Conservation (phyloP, 1,140 invertebrate genomes). For the Hydropsyche tenuis region DNA sequence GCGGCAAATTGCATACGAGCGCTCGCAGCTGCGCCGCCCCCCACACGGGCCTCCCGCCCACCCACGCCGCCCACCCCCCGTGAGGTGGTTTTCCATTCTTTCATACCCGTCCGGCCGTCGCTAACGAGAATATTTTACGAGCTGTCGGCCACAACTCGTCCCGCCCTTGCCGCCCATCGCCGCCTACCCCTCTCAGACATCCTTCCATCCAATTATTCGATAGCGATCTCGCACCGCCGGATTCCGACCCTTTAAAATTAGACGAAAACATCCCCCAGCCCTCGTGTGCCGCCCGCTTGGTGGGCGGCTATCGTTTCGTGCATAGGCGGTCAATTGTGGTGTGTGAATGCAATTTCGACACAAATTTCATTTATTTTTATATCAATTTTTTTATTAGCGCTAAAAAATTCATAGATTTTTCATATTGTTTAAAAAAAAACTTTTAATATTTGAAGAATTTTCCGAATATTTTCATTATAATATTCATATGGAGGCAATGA, state of each 20-base stretch:
- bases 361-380: too few relatives aligned
- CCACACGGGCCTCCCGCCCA: background rate
- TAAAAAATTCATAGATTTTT: too few relatives aligned
- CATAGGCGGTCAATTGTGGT: too few relatives aligned
- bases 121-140: conserved; percentile 39
- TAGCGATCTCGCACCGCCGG: background rate
- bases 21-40: conserved; percentile 45
- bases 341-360: too few relatives aligned
- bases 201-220: conserved; percentile 24
- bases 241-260: conserved; percentile 13
- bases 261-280: background rate
- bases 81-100: background rate
- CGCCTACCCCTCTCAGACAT: background rate
- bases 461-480: too few relatives aligned
- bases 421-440: too few relatives aligned
- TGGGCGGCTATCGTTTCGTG: too few relatives aligned
- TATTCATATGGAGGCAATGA: too few relatives aligned
- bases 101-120: conserved; percentile 13
- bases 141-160: conserved; percentile 12
- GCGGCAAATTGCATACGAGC: conserved; percentile 50
- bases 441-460: too few relatives aligned
- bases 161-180: background rate
- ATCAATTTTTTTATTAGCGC: too few relatives aligned
- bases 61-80: background rate
- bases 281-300: too few relatives aligned